Evolutionary conservation across 2,888 invertebrate species (phyloP), one percentile per base, ranked within the genome.

Genomic region (Thymelicus acteon): DNA sequence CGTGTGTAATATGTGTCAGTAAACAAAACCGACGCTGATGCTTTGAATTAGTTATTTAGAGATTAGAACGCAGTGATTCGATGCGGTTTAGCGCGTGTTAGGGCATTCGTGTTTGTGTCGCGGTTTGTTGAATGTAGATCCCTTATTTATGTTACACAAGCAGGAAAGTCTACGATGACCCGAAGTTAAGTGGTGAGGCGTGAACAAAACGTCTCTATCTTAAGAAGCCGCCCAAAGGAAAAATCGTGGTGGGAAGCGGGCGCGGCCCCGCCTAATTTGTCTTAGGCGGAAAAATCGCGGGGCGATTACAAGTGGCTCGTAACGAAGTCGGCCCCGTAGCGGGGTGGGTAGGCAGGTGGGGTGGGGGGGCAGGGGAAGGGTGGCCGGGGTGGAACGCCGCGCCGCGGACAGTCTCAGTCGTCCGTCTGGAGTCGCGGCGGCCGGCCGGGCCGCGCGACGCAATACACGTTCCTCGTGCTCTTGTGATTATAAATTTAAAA

Each of bases 391-490:
- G 84, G 84, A 74, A 85, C 83, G 80, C 84, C 82, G 84, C 82
- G 84, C 83, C 79, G 83, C 83, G 85, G 85, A 84, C 85, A 84
- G 78, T 82, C 92, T 93, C 93, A 93, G 93, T 93, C 90, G 92
- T 91, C 93, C 93, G 93, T 93, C 93, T 93, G 91, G 85, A 92
- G 93, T 93, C 93, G 93, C 92, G 90, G 89, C 91, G 93, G 92
- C 93, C 92, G 91, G 88, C 88, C 91, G 92, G 91, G 90, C 93
- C 92, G 92, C 92, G 92, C 92, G 93, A 82, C 92, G 88, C 83
- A 90, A 89, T 90, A 90, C 90, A 90, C 93, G 94, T 94, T 94
- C 94, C 94, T 94, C 94, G 93, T 92, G 93, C 91, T 88, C 90
- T 94, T 94, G 94, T 94, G 94, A 94, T 94, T 89, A 87, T 91